phyloP scores from a whole-genome alignment of 2,888 invertebrate genomes.

The Lissocephala sabroskyi region DNA sequence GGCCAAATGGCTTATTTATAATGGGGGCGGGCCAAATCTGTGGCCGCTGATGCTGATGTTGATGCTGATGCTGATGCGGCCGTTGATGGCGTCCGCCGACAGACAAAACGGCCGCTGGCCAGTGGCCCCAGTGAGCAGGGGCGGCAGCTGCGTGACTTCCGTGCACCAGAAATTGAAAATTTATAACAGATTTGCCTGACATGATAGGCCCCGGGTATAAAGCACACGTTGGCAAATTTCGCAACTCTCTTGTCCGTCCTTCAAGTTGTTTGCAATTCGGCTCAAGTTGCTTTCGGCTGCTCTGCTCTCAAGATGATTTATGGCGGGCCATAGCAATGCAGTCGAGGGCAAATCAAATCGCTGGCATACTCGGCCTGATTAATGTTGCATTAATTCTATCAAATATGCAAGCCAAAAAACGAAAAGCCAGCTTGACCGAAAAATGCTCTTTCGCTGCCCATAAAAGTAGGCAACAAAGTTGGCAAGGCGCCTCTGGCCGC shows the following conservation, averaged over 20 bases:
- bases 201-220: slow-evolving; percentile 32
- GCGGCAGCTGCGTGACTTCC: slow-evolving; percentile 57
- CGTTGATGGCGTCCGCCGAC: neutral
- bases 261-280: slow-evolving; percentile 23
- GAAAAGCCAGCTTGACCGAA: neutral
- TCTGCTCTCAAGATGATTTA: slow-evolving; percentile 57
- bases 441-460: no score
- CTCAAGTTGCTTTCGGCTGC: slow-evolving; percentile 28
- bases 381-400: slow-evolving; percentile 33
- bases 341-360: slow-evolving; percentile 1
- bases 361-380: slow-evolving; percentile 2
- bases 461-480: no score
- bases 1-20: no score
- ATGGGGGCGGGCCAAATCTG: no score
- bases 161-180: slow-evolving; percentile 52
- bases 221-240: neutral
- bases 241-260: no score
- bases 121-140: no score
- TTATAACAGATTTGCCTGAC: slow-evolving; percentile 60
- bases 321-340: slow-evolving; percentile 15
- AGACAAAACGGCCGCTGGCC: no score
- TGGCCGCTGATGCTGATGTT: no score
- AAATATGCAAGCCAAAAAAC: slow-evolving; percentile 48
- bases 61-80: no score
- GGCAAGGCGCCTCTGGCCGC: no score